These are phyloP conservation scores for Leptopilina clavipes DNA, from an alignment of 1,140 invertebrate species.

Conservation along the genomic window DNA sequence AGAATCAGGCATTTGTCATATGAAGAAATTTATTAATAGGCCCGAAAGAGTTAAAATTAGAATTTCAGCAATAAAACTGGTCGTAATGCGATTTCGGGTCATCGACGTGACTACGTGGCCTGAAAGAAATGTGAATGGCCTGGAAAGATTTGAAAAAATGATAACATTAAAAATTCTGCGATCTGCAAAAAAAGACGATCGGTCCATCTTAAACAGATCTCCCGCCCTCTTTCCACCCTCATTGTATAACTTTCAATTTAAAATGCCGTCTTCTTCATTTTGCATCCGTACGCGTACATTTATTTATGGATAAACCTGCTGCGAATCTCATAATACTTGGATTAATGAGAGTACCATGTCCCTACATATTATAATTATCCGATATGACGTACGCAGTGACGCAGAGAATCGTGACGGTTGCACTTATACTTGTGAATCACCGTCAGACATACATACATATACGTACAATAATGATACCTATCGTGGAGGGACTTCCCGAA, in stretches of 20 bases:
- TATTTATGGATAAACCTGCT: constrained; percentile 25
- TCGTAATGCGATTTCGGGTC: constrained; percentile 29
- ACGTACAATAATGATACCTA: not conserved
- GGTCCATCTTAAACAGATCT: constrained; percentile 6
- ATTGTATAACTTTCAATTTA: constrained; percentile 32
- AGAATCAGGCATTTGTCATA: not conserved
- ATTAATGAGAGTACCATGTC: constrained; percentile 8
- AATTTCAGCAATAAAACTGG: constrained; percentile 30
- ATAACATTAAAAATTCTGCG: constrained; percentile 23
- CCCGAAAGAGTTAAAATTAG: constrained; percentile 10
- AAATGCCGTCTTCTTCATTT: constrained; percentile 5
- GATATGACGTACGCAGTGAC: constrained; percentile 32
- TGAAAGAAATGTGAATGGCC: constrained; percentile 26
- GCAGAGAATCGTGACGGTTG: constrained; percentile 17
- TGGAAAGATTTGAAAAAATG: constrained; percentile 17
- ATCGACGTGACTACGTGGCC: constrained; percentile 14
- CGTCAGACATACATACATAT: not conserved
- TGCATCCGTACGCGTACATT: constrained; percentile 6
- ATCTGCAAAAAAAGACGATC: not conserved
- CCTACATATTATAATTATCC: not conserved
- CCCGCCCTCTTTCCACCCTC: no score
- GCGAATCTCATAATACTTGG: constrained; percentile 19
- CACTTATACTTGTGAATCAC: constrained; percentile 24
- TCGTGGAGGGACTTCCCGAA: constrained; percentile 16
- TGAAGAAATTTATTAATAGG: constrained; percentile 28